These are phyloP conservation scores for Zenarchopterus dispar DNA, from an alignment of 2,797 vertebrate species.

Conservation along the genomic window DNA sequence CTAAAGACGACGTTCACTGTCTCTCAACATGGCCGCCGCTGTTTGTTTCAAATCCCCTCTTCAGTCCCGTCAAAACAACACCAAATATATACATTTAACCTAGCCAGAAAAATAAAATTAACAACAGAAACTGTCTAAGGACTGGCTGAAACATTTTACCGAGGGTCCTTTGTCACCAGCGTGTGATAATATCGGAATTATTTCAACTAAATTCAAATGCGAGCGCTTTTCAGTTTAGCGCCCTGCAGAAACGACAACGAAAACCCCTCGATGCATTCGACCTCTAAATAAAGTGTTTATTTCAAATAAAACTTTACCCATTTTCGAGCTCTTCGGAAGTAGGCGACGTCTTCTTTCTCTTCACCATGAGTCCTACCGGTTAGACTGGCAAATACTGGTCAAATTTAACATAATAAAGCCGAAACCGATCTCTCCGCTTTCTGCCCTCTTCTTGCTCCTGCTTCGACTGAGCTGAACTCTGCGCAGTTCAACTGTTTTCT, in stretches of 20 bases:
- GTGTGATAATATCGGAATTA: constrained; percentile 45
- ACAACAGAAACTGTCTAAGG: constrained; percentile 16
- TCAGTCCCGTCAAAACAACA: constrained; percentile 91
- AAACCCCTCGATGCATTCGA: constrained; percentile 78
- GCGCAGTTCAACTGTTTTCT: constrained; percentile 82
- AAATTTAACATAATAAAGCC: constrained; percentile 85
- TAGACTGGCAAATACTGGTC: constrained; percentile 68
- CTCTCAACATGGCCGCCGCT: constrained; percentile 99
- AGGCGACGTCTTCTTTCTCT: constrained; percentile 86
- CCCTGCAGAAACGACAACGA: constrained; percentile 85
- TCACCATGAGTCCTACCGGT: constrained; percentile 89
- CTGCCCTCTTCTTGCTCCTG: constrained; percentile 77
- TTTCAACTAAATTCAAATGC: constrained; percentile 80
- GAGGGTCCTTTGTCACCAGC: constrained; percentile 39
- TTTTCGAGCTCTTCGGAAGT: constrained; percentile 84
- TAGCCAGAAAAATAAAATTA: constrained; percentile 28
- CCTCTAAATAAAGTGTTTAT: constrained; percentile 84
- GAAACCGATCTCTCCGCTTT: constrained; percentile 76
- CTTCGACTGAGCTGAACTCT: constrained; percentile 85
- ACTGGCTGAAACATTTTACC: constrained; percentile 11
- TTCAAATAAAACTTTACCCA: constrained; percentile 78
- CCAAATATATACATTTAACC: constrained; percentile 70
- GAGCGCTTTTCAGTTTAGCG: constrained; percentile 86
- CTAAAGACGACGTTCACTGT: constrained; percentile 85
- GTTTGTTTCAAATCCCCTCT: constrained; percentile 98